These are phyloP conservation scores for Mastomys natalensis DNA, from an alignment of 2,113 vertebrate genomes.

Conservation along the genomic window DNA sequence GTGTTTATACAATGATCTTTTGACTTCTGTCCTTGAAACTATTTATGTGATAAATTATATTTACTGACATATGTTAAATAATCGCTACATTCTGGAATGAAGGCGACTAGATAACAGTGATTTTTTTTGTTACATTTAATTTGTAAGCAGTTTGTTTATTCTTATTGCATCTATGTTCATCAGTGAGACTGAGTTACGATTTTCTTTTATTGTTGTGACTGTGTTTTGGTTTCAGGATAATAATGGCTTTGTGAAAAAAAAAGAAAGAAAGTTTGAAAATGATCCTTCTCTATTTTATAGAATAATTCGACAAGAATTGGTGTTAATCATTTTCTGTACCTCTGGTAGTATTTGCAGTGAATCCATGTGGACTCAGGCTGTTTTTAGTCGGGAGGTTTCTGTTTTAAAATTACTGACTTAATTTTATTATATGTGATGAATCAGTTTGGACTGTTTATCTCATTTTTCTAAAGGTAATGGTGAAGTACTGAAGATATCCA, in stretches of 20 bases:
- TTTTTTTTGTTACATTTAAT: neutral
- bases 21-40: neutral
- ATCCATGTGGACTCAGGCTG: neutral
- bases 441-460: neutral
- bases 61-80: neutral
- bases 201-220: neutral
- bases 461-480: neutral
- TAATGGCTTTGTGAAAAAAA: neutral
- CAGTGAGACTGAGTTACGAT: neutral
- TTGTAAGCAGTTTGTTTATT: neutral
- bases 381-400: neutral
- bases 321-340: neutral
- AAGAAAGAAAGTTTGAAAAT: neutral
- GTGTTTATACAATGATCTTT: neutral
- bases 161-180: neutral
- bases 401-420: neutral
- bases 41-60: neutral
- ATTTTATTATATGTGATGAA: neutral
- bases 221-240: neutral
- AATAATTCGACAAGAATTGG: neutral
- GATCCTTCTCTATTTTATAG: neutral
- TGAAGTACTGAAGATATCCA: neutral
- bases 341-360: neutral
- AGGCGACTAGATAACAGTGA: neutral
- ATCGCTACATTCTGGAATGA: neutral